Evolutionary conservation across 2,797 vertebrate genomes (phyloP).

Genomic region (Acropternis orthonyx): DNA sequence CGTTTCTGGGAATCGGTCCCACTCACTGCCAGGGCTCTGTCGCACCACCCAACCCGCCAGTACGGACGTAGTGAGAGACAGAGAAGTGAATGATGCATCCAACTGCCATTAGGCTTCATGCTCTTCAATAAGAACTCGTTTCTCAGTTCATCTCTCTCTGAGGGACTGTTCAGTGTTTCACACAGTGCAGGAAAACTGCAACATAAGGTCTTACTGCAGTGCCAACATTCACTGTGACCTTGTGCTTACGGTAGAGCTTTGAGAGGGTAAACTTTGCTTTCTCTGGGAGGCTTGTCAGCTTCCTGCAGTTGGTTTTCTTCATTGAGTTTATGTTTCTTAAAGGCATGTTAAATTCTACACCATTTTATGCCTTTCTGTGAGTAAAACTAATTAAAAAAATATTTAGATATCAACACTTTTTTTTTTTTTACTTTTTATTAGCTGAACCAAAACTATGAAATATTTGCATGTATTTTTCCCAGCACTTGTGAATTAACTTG

Average conservation of each 20-base stretch:
- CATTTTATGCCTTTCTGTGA: neutral
- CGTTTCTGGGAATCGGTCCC: neutral
- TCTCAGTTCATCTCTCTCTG: neutral
- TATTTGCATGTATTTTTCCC: neutral
- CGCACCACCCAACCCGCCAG: neutral
- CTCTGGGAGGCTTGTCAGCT: neutral
- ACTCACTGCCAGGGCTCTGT: neutral
- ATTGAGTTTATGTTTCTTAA: neutral
- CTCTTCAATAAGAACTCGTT: neutral
- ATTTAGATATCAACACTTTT: neutral
- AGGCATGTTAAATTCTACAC: neutral
- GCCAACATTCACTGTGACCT: neutral
- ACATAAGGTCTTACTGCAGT: neutral
- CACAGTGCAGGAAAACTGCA: neutral
- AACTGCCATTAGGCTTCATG: neutral
- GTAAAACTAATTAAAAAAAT: neutral
- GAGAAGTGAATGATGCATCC: neutral
- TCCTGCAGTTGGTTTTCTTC: neutral
- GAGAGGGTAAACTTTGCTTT: neutral
- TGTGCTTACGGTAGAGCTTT: neutral
- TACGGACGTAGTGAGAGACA: rapidly evolving
- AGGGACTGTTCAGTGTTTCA: neutral
- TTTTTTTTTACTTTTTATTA: neutral
- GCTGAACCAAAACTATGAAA: neutral
- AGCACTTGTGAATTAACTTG: neutral